Percentiles rank a stretch among this genome's conserved stretches.
Conservation (phyloP, 2,113 vertebrate genomes). For the Benitochromis conjunctus region DNA sequence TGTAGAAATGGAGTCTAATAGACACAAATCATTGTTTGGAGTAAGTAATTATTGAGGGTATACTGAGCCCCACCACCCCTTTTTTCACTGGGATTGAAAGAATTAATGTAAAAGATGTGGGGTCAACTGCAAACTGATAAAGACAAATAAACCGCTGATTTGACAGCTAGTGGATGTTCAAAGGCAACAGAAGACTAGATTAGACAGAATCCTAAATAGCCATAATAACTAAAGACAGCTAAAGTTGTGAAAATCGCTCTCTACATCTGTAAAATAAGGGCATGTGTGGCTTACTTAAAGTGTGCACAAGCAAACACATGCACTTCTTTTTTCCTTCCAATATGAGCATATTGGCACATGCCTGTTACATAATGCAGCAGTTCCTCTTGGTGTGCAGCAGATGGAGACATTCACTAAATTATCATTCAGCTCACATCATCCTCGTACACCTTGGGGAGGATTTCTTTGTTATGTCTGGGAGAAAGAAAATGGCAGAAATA, state of each 20-base stretch:
- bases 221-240: not conserved
- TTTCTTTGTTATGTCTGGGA: conserved; percentile 56
- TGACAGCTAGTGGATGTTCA: not conserved
- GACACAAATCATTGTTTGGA: not conserved
- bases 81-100: not conserved
- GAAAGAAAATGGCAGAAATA: conserved; percentile 27
- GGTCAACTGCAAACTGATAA: not conserved
- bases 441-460: not conserved
- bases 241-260: fast-evolving
- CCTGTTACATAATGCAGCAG: conserved; percentile 28
- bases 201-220: not conserved
- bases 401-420: conserved; percentile 55
- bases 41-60: not conserved
- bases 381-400: conserved; percentile 43
- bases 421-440: conserved; percentile 1
- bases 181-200: not conserved
- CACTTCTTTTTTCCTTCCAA: not conserved
- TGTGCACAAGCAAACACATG: not conserved
- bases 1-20: not conserved
- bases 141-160: not conserved
- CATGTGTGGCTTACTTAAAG: not conserved
- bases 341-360: not conserved
- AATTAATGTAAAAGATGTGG: not conserved
- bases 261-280: not conserved
- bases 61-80: not conserved